phyloP scores from a whole-genome alignment of 2,888 invertebrate genomes.

The Eilema depressum region DNA sequence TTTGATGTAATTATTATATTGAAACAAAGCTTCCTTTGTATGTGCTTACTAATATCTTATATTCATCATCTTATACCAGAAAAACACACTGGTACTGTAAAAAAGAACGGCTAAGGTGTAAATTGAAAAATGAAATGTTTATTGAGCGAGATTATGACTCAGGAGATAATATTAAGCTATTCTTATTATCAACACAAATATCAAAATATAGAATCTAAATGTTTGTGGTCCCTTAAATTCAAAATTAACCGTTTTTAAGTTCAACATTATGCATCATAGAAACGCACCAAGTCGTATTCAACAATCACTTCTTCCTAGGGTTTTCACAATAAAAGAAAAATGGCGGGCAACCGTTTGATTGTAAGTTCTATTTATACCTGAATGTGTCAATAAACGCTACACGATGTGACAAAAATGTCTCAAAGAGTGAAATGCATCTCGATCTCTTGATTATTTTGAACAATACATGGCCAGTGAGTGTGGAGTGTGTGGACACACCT shows the following conservation, averaged over 20 bases:
- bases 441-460: background rate
- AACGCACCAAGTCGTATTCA: background rate
- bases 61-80: background rate
- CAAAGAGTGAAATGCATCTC: background rate
- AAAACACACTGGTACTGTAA: background rate
- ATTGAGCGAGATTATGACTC: background rate
- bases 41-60: background rate
- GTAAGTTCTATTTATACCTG: background rate
- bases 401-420: background rate
- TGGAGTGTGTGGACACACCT: too few species aligned
- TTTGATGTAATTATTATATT: background rate
- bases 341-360: background rate
- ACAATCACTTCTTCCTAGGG: background rate
- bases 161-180: too few species aligned
- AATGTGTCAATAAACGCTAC: background rate
- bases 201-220: background rate
- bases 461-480: background rate
- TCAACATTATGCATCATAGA: background rate
- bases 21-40: constrained; percentile 4
- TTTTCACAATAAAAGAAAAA: background rate
- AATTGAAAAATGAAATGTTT: background rate
- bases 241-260: too few species aligned
- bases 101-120: background rate
- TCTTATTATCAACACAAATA: background rate
- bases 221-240: background rate